Conservation (phyloP, 2,888 invertebrate species). For the Lasioglossum leucozonium region DNA sequence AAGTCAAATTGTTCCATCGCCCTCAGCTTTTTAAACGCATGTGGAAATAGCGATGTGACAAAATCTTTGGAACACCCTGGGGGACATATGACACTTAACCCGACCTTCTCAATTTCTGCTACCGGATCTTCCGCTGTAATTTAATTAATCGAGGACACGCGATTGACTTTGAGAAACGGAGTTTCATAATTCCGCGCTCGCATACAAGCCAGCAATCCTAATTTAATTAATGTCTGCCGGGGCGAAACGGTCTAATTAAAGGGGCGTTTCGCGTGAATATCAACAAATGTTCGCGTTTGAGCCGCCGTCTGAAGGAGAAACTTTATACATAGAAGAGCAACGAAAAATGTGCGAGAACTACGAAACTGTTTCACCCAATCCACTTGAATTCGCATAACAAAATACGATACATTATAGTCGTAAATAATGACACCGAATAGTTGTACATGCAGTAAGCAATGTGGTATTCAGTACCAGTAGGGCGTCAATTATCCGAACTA, state of each 20-base stretch:
- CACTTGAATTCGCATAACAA: neutral
- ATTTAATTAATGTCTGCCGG: slow-evolving; percentile 40
- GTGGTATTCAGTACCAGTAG: too few relatives aligned
- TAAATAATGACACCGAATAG: neutral
- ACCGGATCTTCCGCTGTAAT: neutral
- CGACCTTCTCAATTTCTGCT: neutral
- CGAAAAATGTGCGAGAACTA: neutral
- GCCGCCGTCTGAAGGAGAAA: neutral
- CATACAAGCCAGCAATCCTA: slow-evolving; percentile 13
- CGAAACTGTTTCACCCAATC: neutral
- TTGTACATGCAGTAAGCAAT: neutral
- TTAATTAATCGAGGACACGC: slow-evolving; percentile 8
- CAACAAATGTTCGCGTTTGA: neutral
- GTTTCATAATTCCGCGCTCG: slow-evolving; percentile 19
- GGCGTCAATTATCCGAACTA: too few relatives aligned
- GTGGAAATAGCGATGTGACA: neutral
- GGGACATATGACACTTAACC: neutral
- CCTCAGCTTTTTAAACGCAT: too few relatives aligned
- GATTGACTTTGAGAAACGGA: slow-evolving; percentile 24
- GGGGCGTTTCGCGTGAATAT: slow-evolving; percentile 1
- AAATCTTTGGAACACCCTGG: neutral
- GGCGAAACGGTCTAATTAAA: neutral
- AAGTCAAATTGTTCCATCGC: too few relatives aligned
- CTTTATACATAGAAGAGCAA: neutral
- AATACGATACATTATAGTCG: neutral